Percentiles rank a stretch among this genome's conserved stretches.
Evolutionary conservation across 2,797 vertebrate genomes (phyloP).

Genomic region (Trachurus trachurus): DNA sequence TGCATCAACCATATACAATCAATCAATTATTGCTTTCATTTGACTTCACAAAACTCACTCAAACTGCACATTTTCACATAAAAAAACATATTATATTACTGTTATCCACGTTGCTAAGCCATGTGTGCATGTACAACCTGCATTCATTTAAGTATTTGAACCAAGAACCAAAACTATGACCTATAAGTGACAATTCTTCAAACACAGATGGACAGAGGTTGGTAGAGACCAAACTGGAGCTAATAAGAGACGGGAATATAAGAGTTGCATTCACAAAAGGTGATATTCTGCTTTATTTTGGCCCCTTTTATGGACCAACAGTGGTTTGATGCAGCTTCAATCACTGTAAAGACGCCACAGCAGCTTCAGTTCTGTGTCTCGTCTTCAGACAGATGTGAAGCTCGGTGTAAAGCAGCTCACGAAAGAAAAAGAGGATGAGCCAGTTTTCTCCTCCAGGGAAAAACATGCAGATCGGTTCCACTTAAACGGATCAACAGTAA

Average conservation of each 20-base stretch:
- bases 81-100: too few species aligned
- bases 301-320: too few species aligned
- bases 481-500: slow-evolving; percentile 66
- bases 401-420: slow-evolving; percentile 20
- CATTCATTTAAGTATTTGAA: too few species aligned
- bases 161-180: too few species aligned
- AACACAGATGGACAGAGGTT: neutral
- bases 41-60: too few species aligned
- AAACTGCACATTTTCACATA: too few species aligned
- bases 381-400: neutral
- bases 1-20: too few species aligned
- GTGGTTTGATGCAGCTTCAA: neutral
- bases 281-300: too few species aligned
- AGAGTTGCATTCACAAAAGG: neutral
- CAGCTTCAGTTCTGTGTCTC: neutral
- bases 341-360: neutral
- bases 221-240: neutral
- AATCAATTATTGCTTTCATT: too few species aligned
- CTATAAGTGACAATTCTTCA: too few species aligned
- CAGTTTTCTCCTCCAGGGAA: slow-evolving; percentile 16
- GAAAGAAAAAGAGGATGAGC: slow-evolving; percentile 28
- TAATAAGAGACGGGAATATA: neutral
- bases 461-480: slow-evolving; percentile 57
- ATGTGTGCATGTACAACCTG: too few species aligned
- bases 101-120: too few species aligned